Conservation (phyloP, 2,797 vertebrate genomes). For the Spatula versicolor region DNA sequence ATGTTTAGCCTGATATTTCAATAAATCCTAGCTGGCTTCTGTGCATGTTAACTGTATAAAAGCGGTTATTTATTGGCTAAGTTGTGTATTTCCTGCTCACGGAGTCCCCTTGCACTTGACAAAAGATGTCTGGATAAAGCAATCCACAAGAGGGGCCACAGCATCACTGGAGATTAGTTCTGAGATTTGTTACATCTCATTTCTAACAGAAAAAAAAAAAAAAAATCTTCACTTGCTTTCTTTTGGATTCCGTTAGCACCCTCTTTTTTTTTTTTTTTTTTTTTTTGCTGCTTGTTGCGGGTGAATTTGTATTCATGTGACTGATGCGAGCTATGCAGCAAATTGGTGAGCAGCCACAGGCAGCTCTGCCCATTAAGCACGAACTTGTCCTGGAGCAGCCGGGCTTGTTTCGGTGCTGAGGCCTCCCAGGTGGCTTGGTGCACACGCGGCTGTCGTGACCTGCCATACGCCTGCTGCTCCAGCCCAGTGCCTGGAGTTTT, state of each 20-base stretch:
- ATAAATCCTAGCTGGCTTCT: background rate
- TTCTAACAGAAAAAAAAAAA: background rate
- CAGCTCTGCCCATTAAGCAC: background rate
- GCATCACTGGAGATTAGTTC: background rate
- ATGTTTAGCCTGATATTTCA: background rate
- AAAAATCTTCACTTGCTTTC: background rate
- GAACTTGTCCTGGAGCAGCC: background rate
- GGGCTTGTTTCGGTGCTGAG: background rate
- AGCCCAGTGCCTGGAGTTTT: background rate
- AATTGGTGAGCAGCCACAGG: background rate
- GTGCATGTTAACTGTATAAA: background rate
- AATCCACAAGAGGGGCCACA: background rate
- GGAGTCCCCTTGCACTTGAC: background rate
- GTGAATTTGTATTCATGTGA: background rate
- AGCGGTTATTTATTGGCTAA: background rate
- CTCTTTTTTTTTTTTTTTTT: constrained; percentile 26
- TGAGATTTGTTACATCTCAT: background rate
- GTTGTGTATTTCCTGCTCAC: background rate
- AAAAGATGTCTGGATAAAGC: background rate
- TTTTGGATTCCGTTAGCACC: background rate
- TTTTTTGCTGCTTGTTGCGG: background rate
- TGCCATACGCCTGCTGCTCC: fast-evolving
- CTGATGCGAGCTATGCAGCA: background rate
- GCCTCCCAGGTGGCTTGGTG: background rate
- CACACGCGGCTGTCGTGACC: background rate